These are phyloP conservation scores for Caiman crocodilus DNA, from an alignment of 2,797 vertebrate genomes.

Conservation along the genomic window DNA sequence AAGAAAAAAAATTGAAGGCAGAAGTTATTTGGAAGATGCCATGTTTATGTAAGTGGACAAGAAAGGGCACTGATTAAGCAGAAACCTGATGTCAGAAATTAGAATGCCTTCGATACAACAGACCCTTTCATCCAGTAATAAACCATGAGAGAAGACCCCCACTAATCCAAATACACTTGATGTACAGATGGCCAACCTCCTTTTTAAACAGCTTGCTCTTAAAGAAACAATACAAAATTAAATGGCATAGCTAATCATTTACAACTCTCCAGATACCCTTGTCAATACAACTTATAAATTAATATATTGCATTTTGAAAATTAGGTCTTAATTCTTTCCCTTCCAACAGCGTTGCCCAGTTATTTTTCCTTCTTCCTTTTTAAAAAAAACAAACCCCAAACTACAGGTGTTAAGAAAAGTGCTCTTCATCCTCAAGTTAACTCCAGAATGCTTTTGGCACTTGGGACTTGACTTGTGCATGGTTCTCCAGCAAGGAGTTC, in stretches of 20 bases:
- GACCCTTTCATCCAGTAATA: constrained; percentile 27
- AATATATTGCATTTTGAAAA: background rate
- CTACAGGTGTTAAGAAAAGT: background rate
- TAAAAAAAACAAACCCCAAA: background rate
- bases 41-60: background rate
- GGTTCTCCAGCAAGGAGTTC: background rate
- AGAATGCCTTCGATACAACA: constrained; percentile 41
- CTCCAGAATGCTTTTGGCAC: background rate
- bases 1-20: background rate
- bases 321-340: background rate
- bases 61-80: constrained; percentile 15
- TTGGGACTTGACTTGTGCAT: background rate
- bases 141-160: constrained; percentile 65
- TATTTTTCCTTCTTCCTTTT: background rate
- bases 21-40: background rate
- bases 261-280: background rate
- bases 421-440: background rate
- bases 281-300: background rate
- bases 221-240: constrained; percentile 17
- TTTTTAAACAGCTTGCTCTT: constrained; percentile 28
- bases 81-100: constrained; percentile 7
- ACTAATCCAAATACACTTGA: constrained; percentile 73
- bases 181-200: constrained; percentile 61
- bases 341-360: background rate
- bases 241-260: background rate